Base-by-base conservation (phyloP, 2,888 invertebrate species). In the Plebejus melissa region DNA sequence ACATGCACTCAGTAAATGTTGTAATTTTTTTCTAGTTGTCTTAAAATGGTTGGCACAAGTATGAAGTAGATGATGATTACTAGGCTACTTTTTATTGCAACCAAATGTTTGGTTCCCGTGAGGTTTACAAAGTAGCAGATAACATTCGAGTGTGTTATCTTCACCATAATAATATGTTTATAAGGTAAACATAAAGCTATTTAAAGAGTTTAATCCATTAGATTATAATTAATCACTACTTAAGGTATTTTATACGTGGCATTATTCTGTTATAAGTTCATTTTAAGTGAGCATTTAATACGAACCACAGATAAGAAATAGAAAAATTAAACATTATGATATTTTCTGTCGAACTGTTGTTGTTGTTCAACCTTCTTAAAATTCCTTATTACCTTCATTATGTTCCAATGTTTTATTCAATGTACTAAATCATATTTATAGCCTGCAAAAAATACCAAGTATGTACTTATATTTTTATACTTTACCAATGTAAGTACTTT, bases 221-320 rank as follows among this genome's bases (percentile, higher is more conserved):
- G 32, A 65, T 65, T 36, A 36, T 13, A 32, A 36, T 13, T 36
- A 32, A 65, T 13, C 5, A 65, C 13, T 32, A 65, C 65, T 16
- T 36, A 36, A 16, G 32, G 32, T 36, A 36, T 36, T 32, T 36
- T 36, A 36, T 65, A 58, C 9, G 65, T 65, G 65, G 65, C 65
- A 65, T 65, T 65, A 65, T 65, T 65, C 65, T 65, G 65, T 65
- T 65, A 65, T 65, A 13, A 65, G 65, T 32, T 28, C 65, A 65
- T 65, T 65, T 11, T 32, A 60, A 60, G 32, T 32, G 65, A 65
- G 65, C 65, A 65, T 65, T 65, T 65, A 65, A 65, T 65, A 32
- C 11, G 32, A 65, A 65, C 28, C 9, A 65, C 65, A 32, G 9
- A 36, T 36, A 65, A 13, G 16, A 32, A 32, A 32, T 65, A 65